Percentiles rank a stretch among this genome's conserved stretches.
Evolutionary conservation across 23 tunicate genomes (phyloP).

Genomic region (Ciona savignyi): DNA sequence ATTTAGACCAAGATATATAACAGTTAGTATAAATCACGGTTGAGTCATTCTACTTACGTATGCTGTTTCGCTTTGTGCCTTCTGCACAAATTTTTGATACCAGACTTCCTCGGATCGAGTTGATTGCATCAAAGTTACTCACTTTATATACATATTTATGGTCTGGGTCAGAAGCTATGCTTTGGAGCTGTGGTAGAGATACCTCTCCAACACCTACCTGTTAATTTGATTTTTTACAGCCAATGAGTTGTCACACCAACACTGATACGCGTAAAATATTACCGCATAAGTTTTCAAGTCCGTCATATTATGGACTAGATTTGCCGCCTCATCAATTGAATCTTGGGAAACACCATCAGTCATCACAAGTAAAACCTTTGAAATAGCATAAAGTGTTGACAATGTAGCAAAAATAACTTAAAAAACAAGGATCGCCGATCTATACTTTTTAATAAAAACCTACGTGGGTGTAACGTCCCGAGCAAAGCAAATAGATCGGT

Average conservation of each 20-base stretch:
- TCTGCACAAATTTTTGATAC: conserved; percentile 44
- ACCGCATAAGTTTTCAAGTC: conserved; percentile 64
- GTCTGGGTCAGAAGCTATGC: conserved; percentile 64
- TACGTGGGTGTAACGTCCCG: too few relatives aligned
- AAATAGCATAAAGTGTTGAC: not conserved
- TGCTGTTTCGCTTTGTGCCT: conserved; percentile 21
- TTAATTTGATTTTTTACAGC: not conserved
- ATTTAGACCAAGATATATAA: not conserved
- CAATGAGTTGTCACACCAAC: too few relatives aligned
- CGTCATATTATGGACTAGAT: conserved; percentile 26
- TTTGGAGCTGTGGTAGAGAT: conserved; percentile 24
- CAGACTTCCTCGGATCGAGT: conserved; percentile 27
- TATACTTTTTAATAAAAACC: too few relatives aligned
- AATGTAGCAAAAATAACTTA: too few relatives aligned
- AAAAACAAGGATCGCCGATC: too few relatives aligned
- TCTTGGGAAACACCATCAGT: conserved; percentile 76
- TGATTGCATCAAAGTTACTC: conserved; percentile 59
- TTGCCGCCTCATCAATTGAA: conserved; percentile 29
- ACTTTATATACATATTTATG: conserved; percentile 41
- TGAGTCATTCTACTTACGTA: not conserved
- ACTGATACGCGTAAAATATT: too few relatives aligned
- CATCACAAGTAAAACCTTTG: conserved; percentile 52
- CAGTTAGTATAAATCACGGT: not conserved
- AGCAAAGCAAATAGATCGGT: too few relatives aligned
- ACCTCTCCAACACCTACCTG: conserved; percentile 87